Conservation (phyloP, 2,113 vertebrate genomes). For the Myiopsitta monachus region DNA sequence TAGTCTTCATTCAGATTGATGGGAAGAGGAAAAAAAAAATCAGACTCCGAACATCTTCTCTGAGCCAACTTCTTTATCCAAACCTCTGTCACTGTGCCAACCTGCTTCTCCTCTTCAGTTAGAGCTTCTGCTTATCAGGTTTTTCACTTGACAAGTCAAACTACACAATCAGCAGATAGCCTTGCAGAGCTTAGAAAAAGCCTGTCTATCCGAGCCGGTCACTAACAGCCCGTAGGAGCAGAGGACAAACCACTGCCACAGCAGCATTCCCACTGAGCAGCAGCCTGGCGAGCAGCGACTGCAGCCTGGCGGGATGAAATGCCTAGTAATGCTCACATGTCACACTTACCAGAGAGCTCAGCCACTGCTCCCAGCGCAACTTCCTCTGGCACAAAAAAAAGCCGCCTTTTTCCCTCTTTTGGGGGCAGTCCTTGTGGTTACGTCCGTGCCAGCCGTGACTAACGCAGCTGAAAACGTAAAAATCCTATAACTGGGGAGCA, state of each 20-base stretch:
- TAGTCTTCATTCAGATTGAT: constrained; percentile 70
- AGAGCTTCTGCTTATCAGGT: constrained; percentile 43
- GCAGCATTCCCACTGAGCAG: constrained; percentile 63
- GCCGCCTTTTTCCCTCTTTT: neutral
- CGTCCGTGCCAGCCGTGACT: constrained; percentile 75
- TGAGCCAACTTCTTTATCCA: constrained; percentile 76
- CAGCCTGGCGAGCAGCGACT: constrained; percentile 64
- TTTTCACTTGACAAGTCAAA: constrained; percentile 1
- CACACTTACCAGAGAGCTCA: constrained; percentile 72
- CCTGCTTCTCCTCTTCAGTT: constrained; percentile 59
- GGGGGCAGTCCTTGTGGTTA: constrained; percentile 63
- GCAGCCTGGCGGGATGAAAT: constrained; percentile 73
- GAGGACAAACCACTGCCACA: neutral
- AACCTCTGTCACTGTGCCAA: constrained; percentile 71
- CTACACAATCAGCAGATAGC: constrained; percentile 26
- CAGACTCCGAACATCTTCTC: constrained; percentile 68
- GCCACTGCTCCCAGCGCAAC: constrained; percentile 70
- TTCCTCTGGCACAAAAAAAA: constrained; percentile 68
- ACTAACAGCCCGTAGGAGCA: neutral
- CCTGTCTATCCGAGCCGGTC: neutral
- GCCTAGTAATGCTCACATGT: constrained; percentile 81
- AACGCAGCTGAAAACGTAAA: constrained; percentile 70
- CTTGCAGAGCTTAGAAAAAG: neutral
- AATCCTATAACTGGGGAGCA: constrained; percentile 69
- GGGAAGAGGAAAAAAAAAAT: neutral